A percentile compares a stretch with the other conserved stretches of the same genome.
These are phyloP conservation scores for Psittacula cyanocephala DNA, from an alignment of 2,113 vertebrate species.

Conservation along the genomic window DNA sequence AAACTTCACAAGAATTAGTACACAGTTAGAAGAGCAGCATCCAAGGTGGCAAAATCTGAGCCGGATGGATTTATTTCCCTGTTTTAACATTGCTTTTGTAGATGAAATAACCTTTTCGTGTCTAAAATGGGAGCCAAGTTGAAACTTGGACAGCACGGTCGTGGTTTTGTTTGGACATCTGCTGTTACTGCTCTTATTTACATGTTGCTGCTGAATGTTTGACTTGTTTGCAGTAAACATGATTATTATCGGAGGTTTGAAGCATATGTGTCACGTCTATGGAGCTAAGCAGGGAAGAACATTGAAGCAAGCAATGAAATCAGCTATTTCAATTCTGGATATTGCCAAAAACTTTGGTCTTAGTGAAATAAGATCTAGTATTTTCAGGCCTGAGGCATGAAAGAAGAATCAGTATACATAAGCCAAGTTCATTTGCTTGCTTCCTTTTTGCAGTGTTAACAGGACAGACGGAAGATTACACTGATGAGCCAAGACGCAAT, in stretches of 20 bases:
- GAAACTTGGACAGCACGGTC: neutral
- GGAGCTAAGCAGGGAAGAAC: neutral
- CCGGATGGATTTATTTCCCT: neutral
- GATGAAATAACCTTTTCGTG: neutral
- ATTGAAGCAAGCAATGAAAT: neutral
- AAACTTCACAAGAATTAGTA: neutral
- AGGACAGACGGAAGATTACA: neutral
- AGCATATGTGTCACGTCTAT: neutral
- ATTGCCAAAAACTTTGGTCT: neutral
- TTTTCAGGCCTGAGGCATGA: neutral
- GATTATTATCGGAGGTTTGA: neutral
- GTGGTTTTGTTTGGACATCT: constrained; percentile 47
- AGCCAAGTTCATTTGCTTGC: neutral
- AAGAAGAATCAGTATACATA: neutral
- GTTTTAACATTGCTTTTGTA: neutral
- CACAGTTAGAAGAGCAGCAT: neutral
- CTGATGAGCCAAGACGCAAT: neutral
- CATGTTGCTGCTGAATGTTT: neutral
- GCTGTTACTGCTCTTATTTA: constrained; percentile 38
- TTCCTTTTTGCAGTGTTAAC: neutral
- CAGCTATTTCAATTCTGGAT: neutral
- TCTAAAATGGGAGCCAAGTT: neutral
- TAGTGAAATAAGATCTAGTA: neutral
- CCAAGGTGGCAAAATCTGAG: neutral
- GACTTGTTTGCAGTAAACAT: constrained; percentile 24